A percentile compares a stretch with the other conserved stretches of the same genome.
Conservation (phyloP, 2,888 invertebrate genomes). For the Cactoblastis cactorum region DNA sequence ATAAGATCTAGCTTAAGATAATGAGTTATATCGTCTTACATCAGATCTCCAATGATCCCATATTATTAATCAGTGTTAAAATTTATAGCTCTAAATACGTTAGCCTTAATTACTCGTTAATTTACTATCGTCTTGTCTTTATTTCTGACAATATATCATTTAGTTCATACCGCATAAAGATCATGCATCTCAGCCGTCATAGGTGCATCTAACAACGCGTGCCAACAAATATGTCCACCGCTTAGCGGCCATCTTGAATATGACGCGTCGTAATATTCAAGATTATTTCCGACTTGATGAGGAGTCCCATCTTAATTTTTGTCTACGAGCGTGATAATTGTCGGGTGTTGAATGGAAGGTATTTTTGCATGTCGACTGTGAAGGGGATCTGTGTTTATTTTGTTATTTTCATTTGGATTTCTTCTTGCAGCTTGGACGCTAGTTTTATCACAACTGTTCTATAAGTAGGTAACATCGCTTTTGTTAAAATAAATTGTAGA, state of each 20-base stretch:
- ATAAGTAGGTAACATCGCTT: too few relatives aligned
- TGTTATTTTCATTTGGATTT: not conserved
- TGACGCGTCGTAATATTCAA: conserved; percentile 26
- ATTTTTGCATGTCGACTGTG: not conserved
- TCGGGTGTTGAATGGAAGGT: conserved; percentile 2
- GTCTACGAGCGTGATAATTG: conserved; percentile 3
- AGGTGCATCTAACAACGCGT: conserved; percentile 31
- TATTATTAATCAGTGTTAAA: not conserved
- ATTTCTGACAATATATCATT: conserved; percentile 9
- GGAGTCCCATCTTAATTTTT: conserved; percentile 8
- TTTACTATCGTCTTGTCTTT: conserved; percentile 5
- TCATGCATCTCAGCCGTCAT: conserved; percentile 26
- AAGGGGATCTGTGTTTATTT: not conserved
- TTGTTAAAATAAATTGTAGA: too few relatives aligned
- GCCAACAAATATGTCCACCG: conserved; percentile 41
- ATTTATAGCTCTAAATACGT: not conserved
- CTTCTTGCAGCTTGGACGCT: not conserved
- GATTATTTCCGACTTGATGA: conserved; percentile 15
- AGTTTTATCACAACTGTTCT: not conserved
- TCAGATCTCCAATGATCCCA: not conserved
- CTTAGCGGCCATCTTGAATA: conserved; percentile 37
- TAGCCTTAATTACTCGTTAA: conserved; percentile 7
- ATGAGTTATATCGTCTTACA: not conserved
- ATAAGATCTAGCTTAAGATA: not conserved
- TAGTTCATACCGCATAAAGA: conserved; percentile 1